Evolutionary conservation across 2,797 vertebrate genomes (phyloP).

Genomic region (Poeciliopsis presidionis): DNA sequence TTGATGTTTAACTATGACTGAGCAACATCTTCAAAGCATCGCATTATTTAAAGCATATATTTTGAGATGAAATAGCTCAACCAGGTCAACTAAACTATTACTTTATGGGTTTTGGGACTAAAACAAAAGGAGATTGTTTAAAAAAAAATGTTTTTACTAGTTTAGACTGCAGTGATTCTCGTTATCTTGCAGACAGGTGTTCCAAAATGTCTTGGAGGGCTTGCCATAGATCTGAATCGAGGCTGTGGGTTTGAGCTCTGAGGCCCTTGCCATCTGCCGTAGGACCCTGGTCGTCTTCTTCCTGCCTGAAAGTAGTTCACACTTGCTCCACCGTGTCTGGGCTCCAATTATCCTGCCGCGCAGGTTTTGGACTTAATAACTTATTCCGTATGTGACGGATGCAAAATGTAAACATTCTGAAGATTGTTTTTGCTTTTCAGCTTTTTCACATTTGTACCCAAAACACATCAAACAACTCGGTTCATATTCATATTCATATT

Average conservation of each 20-base stretch:
- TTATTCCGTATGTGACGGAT: not conserved
- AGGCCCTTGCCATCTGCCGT: slow-evolving; percentile 28
- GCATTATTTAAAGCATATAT: not conserved
- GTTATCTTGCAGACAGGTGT: slow-evolving; percentile 14
- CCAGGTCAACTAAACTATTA: not conserved
- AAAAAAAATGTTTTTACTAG: too few relatives aligned
- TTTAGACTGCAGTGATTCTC: not conserved
- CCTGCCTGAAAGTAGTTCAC: slow-evolving; percentile 6
- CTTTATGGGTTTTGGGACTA: not conserved
- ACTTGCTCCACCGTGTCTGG: not conserved
- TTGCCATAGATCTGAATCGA: slow-evolving; percentile 25
- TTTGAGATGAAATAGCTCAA: not conserved
- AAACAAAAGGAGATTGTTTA: not conserved
- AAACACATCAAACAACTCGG: not conserved
- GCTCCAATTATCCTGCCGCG: not conserved
- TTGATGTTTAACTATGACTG: not conserved
- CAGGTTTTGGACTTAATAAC: not conserved
- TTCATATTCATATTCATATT: not conserved
- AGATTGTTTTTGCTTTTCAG: not conserved
- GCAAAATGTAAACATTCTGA: not conserved
- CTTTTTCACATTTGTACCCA: not conserved
- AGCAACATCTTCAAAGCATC: not conserved
- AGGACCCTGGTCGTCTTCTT: slow-evolving; percentile 11
- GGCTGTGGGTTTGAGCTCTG: slow-evolving; percentile 12
- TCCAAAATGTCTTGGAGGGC: slow-evolving; percentile 10